Evolutionary conservation across 2,113 vertebrate species (phyloP).

Genomic region (Hucho hucho): DNA sequence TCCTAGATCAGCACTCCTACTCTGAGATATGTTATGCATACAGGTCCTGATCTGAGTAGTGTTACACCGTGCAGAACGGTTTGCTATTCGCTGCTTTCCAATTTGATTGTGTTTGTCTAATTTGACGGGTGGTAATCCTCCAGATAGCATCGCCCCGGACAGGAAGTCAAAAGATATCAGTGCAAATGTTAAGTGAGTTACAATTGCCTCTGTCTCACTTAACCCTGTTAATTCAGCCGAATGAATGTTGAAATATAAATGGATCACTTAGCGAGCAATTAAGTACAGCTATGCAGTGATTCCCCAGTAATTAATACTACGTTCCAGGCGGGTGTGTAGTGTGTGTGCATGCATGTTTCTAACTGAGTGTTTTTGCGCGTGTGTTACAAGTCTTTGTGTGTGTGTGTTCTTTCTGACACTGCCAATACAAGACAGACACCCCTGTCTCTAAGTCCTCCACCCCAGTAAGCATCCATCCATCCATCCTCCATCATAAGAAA

Average conservation of each 20-base stretch:
- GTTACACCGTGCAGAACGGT: no score
- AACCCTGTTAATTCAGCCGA: conserved; percentile 67
- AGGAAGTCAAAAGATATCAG: conserved; percentile 62
- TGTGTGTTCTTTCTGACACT: not conserved
- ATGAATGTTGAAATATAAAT: conserved; percentile 62
- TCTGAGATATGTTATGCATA: no score
- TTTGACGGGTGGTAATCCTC: conserved; percentile 56
- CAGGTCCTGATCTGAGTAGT: no score
- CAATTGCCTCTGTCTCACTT: conserved; percentile 63
- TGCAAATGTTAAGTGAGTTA: conserved; percentile 71
- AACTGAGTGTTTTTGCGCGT: conserved; percentile 7
- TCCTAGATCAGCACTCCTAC: no score
- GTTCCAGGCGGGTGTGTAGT: conserved; percentile 34
- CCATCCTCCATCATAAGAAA: conserved; percentile 1
- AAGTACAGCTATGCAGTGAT: conserved; percentile 65
- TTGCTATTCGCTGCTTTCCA: no score
- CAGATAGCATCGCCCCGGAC: conserved; percentile 50
- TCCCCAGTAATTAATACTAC: conserved; percentile 69
- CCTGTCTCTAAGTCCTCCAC: not conserved
- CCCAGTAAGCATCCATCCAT: not conserved
- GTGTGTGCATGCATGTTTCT: not conserved
- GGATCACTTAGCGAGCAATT: conserved; percentile 75
- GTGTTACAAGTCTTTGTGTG: not conserved
- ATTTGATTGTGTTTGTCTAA: conserved; percentile 45
- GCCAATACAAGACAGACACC: not conserved